phyloP scores from a whole-genome alignment of 2,797 vertebrate species.

The Anabas testudineus region DNA sequence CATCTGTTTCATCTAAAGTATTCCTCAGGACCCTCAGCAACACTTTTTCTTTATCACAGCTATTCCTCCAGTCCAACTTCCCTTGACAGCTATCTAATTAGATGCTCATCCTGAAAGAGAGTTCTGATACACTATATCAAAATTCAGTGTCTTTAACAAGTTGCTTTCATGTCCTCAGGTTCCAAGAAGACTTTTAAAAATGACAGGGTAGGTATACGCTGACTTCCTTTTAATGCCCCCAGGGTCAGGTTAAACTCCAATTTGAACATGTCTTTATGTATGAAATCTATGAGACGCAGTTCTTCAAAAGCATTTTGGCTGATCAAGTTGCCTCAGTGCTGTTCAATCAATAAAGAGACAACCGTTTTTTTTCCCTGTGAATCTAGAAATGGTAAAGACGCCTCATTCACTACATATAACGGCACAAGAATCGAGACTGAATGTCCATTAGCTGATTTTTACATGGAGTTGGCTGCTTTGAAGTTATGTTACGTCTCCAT shows the following conservation, averaged over 20 bases:
- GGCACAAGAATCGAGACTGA: conserved; percentile 1
- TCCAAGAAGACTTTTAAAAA: conserved; percentile 51
- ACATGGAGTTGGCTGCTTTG: conserved; percentile 6
- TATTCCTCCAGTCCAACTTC: conserved; percentile 26
- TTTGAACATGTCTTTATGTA: conserved; percentile 45
- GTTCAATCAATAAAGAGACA: conserved; percentile 25
- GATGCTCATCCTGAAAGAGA: conserved; percentile 58
- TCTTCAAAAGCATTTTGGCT: conserved; percentile 50
- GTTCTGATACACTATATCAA: conserved; percentile 44
- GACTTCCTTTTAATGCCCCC: conserved; percentile 49
- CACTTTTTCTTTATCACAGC: conserved; percentile 28
- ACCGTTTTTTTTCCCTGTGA: conserved; percentile 23
- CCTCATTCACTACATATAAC: conserved; percentile 25
- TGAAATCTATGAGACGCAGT: conserved; percentile 51
- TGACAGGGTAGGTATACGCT: conserved; percentile 42
- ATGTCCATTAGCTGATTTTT: conserved; percentile 24
- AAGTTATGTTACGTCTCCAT: neutral
- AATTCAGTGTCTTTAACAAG: conserved; percentile 63
- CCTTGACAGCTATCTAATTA: conserved; percentile 61
- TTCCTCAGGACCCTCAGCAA: conserved; percentile 29
- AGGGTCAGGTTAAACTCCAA: conserved; percentile 44
- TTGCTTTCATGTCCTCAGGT: conserved; percentile 62
- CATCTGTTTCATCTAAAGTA: conserved; percentile 41
- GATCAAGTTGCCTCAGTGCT: conserved; percentile 29
- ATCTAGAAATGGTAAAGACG: conserved; percentile 5